Conservation (phyloP, 2,797 vertebrate species). For the Pempheris klunzingeri region DNA sequence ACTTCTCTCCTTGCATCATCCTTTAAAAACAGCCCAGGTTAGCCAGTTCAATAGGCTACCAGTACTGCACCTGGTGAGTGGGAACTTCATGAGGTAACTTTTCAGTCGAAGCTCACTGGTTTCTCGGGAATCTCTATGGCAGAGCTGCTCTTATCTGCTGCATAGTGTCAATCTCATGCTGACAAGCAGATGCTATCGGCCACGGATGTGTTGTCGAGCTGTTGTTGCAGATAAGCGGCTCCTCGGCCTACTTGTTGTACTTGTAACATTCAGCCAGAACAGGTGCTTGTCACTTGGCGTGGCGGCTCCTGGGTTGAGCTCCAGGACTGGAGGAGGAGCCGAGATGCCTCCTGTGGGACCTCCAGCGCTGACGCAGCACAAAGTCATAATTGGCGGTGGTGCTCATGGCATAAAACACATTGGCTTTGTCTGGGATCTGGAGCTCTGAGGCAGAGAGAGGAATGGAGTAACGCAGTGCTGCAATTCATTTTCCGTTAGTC, state of each 20-base stretch:
- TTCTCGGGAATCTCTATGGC: neutral
- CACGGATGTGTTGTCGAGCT: neutral
- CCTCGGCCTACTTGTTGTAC: neutral
- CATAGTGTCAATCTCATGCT: neutral
- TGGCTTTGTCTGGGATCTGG: slow-evolving; percentile 91
- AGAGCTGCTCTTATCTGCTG: slow-evolving; percentile 3
- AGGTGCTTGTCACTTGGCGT: slow-evolving; percentile 65
- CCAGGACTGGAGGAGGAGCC: slow-evolving; percentile 72
- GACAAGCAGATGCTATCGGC: neutral
- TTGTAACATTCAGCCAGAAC: neutral
- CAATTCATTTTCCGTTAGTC: neutral
- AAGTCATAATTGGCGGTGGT: slow-evolving; percentile 89
- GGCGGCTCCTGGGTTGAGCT: slow-evolving; percentile 49
- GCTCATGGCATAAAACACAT: slow-evolving; percentile 95
- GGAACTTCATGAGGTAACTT: slow-evolving; percentile 4
- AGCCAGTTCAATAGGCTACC: no score
- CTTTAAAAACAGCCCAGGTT: neutral
- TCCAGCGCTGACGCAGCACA: slow-evolving; percentile 85
- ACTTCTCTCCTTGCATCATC: neutral
- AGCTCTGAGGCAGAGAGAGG: slow-evolving; percentile 83
- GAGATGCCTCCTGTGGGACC: slow-evolving; percentile 54
- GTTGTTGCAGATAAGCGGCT: slow-evolving; percentile 25
- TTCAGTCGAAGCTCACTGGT: slow-evolving; percentile 10
- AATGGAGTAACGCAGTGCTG: slow-evolving; percentile 2
- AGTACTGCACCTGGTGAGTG: neutral